Base-by-base conservation (phyloP, 2,113 vertebrate genomes). In the Choloepus hoffmanni region DNA sequence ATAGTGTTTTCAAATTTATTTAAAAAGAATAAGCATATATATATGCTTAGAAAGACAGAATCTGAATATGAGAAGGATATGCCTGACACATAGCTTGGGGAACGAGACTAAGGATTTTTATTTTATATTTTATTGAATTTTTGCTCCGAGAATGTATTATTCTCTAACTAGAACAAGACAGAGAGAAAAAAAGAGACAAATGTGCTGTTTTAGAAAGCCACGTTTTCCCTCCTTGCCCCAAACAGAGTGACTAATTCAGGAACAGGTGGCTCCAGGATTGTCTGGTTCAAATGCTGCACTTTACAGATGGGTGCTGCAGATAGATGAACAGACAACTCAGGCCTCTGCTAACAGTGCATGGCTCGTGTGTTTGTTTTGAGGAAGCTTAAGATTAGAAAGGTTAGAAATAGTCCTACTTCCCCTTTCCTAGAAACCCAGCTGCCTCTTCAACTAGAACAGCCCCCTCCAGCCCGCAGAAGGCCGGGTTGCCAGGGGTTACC, bases 381-480 rank as follows among this genome's bases (percentile, higher is more conserved):
- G 96, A 97, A 97, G 91, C 30, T n/a, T 50, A 76, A 67, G 74
- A 92, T 77, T 53, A 97, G 70, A 92, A 95, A 3, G 2, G 43
- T 65, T 92, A 89, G 50, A 94, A 96, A 55, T 3, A 83, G 88
- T 36, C 8, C 14, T 23, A 94, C 91, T 97, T 97, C 97, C 53
- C 70, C 79, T 92, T 98, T 97, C 95, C 91, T 97, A 94, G 96
- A 95, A 97, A 93, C 85, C 68, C n/a, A 21, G 50, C n/a, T 48
- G 82, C 40, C 48, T 58, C 81, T 81, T 95, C 33, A 48, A 36
- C 84, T 23, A 67, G 60, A 89, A 58, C 10, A 62, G 5, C 26
- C 78, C 8, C 23, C n/a, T 23, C 18, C 8, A 74, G 50, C 3
- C 40, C 40, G 2, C 1, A 2, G 53, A 65, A 78, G 87, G 43